Percentiles rank a stretch among this genome's conserved stretches.
These are phyloP conservation scores for Myathropa florea DNA, from an alignment of 2,888 invertebrate species.

Conservation along the genomic window DNA sequence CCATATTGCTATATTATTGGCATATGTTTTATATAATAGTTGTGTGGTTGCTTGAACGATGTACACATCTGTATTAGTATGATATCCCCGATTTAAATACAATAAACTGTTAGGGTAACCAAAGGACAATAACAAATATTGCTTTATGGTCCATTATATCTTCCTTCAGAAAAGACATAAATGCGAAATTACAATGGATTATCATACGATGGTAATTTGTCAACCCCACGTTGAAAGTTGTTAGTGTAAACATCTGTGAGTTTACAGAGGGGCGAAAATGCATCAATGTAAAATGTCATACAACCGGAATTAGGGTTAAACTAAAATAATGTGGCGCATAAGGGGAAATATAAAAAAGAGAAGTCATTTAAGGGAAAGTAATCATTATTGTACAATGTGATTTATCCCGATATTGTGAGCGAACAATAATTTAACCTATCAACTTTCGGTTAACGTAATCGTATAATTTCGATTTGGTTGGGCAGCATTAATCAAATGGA, in stretches of 20 bases:
- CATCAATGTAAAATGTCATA: constrained; percentile 45
- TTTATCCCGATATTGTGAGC: constrained; percentile 6
- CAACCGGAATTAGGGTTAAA: constrained; percentile 55
- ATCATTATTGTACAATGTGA: constrained; percentile 25
- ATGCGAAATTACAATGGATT: constrained; percentile 64
- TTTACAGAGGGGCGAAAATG: constrained; percentile 57
- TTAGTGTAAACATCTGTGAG: constrained; percentile 66
- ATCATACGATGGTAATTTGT: constrained; percentile 68
- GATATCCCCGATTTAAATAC: constrained; percentile 21
- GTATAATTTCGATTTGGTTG: constrained; percentile 59
- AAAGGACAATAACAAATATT: constrained; percentile 77
- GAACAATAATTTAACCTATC: constrained; percentile 23
- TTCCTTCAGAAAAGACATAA: constrained; percentile 45
- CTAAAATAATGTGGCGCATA: constrained; percentile 37
- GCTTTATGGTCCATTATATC: constrained; percentile 80
- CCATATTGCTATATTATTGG: constrained; percentile 41
- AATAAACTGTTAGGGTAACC: constrained; percentile 36
- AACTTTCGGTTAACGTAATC: constrained; percentile 28
- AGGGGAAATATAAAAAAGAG: constrained; percentile 35
- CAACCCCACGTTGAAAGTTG: constrained; percentile 59
- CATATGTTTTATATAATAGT: constrained; percentile 52
- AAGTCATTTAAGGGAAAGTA: constrained; percentile 51
- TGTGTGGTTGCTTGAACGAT: constrained; percentile 37
- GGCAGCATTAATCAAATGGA: constrained; percentile 37
- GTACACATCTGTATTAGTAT: constrained; percentile 51